Evolutionary conservation across 2,113 vertebrate genomes (phyloP).

Genomic region (Coreoperca whiteheadi): DNA sequence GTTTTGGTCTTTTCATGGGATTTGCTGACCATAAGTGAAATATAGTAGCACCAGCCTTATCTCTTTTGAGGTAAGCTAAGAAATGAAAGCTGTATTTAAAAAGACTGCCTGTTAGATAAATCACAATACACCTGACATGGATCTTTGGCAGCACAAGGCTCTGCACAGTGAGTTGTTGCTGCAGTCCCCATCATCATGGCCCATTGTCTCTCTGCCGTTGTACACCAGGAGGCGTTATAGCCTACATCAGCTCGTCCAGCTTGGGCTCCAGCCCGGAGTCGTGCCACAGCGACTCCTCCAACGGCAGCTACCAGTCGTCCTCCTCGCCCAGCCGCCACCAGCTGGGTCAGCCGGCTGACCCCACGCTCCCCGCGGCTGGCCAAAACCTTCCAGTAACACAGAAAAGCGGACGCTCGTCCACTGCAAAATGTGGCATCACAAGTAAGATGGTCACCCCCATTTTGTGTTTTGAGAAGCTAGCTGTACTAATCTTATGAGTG

Average conservation of each 20-base stretch:
- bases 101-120: too few relatives aligned
- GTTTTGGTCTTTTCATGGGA: too few relatives aligned
- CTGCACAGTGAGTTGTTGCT: not conserved
- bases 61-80: too few relatives aligned
- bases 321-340: conserved; percentile 84
- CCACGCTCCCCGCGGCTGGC: not conserved
- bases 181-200: not conserved
- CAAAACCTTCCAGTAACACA: conserved; percentile 82
- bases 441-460: conserved; percentile 85
- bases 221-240: conserved; percentile 92
- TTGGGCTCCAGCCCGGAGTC: conserved; percentile 94
- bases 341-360: conserved; percentile 38
- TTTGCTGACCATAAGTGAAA: too few relatives aligned
- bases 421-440: conserved; percentile 89
- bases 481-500: not conserved
- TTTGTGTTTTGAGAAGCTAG: not conserved
- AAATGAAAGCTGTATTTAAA: too few relatives aligned
- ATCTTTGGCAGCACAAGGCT: too few relatives aligned
- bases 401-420: conserved; percentile 84
- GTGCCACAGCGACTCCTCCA: conserved; percentile 95
- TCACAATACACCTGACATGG: too few relatives aligned
- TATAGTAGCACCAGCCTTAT: too few relatives aligned
- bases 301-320: conserved; percentile 92
- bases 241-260: conserved; percentile 95
- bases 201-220: not conserved